These are phyloP conservation scores for Cephus cinctus DNA, from an alignment of 1,140 invertebrate genomes.

Conservation along the genomic window DNA sequence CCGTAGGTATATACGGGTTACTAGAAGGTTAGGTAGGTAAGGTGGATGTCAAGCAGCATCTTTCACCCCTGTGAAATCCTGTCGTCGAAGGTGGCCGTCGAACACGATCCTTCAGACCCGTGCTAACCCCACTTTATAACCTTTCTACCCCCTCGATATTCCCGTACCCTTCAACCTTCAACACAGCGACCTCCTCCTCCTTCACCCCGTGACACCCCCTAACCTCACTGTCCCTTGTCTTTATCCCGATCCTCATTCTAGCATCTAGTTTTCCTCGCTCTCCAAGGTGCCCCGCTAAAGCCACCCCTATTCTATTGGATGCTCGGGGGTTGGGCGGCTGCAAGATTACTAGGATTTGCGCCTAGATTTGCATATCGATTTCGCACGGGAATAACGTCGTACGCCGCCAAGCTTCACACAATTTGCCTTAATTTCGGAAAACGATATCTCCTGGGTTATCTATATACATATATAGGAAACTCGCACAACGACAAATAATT, in stretches of 20 bases:
- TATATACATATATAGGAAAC: too few relatives aligned
- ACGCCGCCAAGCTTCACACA: conserved; percentile 37
- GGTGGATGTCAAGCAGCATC: too few relatives aligned
- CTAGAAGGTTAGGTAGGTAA: too few relatives aligned
- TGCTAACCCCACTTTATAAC: conserved; percentile 52
- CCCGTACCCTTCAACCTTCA: conserved; percentile 17
- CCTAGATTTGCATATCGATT: conserved; percentile 56
- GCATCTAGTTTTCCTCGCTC: neutral
- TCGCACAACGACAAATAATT: too few relatives aligned
- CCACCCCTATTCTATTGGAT: neutral
- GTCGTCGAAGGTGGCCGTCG: conserved; percentile 43
- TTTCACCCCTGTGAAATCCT: conserved; percentile 45
- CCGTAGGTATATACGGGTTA: too few relatives aligned
- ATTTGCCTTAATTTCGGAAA: conserved; percentile 49
- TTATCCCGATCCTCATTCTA: conserved; percentile 6
- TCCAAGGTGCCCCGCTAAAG: neutral
- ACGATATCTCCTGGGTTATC: conserved; percentile 12
- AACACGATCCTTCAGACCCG: conserved; percentile 51
- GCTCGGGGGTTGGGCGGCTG: conserved; percentile 18
- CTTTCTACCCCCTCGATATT: conserved; percentile 24
- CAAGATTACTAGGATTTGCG: conserved; percentile 55
- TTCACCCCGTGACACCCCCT: conserved; percentile 11
- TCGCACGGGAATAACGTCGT: conserved; percentile 33
- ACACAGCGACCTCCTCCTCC: conserved; percentile 15
- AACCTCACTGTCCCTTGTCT: conserved; percentile 15